phyloP scores from a whole-genome alignment of 2,113 vertebrate species.

The Phaethon lepturus region DNA sequence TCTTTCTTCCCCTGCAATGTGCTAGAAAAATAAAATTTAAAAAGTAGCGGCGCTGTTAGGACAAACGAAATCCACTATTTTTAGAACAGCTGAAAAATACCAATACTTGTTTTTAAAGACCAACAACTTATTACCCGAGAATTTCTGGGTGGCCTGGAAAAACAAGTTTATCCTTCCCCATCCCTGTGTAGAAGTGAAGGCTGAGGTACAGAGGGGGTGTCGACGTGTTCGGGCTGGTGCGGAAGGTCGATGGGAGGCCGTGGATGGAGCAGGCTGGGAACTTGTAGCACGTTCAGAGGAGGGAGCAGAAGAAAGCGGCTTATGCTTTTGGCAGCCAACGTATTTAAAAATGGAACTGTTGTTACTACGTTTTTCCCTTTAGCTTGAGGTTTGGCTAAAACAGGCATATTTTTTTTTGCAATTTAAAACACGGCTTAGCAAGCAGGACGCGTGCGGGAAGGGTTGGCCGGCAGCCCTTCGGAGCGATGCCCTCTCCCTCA shows the following conservation, averaged over 20 bases:
- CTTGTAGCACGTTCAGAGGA: background rate
- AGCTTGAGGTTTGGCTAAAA: background rate
- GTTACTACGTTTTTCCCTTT: background rate
- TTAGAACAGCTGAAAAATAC: background rate
- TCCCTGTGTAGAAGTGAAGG: background rate
- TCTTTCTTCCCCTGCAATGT: background rate
- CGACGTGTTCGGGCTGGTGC: fast-evolving
- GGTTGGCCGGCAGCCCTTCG: background rate
- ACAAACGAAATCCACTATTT: background rate
- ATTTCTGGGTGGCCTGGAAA: background rate
- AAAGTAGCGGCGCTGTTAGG: background rate
- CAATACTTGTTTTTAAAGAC: background rate
- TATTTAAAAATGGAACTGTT: background rate
- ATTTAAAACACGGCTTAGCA: background rate
- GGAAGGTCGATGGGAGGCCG: background rate
- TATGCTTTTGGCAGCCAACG: background rate
- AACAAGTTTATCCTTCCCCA: background rate
- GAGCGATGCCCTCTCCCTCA: background rate
- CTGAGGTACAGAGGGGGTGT: background rate
- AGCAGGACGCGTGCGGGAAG: background rate
- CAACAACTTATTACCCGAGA: background rate
- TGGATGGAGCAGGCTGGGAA: background rate
- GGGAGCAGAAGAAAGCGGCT: background rate
- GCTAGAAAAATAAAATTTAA: background rate
- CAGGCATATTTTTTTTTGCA: background rate